These are phyloP conservation scores for Ophion ventricosus DNA, from an alignment of 2,888 invertebrate species.

Conservation along the genomic window DNA sequence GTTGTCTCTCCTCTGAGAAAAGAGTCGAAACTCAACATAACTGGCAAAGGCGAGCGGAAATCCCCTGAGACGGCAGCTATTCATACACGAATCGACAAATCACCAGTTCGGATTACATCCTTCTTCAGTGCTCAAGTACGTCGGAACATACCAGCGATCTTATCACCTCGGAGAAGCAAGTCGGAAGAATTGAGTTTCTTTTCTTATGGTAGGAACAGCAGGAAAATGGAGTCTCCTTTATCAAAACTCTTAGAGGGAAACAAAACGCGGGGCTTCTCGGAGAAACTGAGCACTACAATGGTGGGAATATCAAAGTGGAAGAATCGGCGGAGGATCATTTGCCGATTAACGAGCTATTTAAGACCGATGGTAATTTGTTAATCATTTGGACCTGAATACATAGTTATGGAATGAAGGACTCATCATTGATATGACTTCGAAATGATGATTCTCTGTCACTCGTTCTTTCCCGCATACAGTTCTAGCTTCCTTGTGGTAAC, in stretches of 20 bases:
- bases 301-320: constrained; percentile 57
- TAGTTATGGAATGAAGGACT: neutral
- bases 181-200: neutral
- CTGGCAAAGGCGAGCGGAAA: constrained; percentile 20
- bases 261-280: constrained; percentile 40
- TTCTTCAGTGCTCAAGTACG: constrained; percentile 61
- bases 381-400: neutral
- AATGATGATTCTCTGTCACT: neutral
- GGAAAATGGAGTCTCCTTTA: constrained; percentile 53
- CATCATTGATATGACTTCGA: neutral
- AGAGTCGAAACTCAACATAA: constrained; percentile 61
- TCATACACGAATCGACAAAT: constrained; percentile 52
- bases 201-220: constrained; percentile 1
- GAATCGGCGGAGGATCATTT: constrained; percentile 58
- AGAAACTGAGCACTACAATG: constrained; percentile 42
- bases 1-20: constrained; percentile 64
- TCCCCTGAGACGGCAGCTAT: constrained; percentile 22
- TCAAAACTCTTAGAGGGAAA: constrained; percentile 42
- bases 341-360: constrained; percentile 71
- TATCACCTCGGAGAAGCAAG: neutral
- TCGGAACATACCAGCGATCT: neutral
- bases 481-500: too few species aligned
- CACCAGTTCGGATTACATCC: constrained; percentile 63
- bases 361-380: constrained; percentile 72
- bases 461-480: too few species aligned